Percentiles rank a stretch among this genome's conserved stretches.
These are phyloP conservation scores for Eristalinus aeneus DNA, from an alignment of 2,888 invertebrate species.

Conservation along the genomic window DNA sequence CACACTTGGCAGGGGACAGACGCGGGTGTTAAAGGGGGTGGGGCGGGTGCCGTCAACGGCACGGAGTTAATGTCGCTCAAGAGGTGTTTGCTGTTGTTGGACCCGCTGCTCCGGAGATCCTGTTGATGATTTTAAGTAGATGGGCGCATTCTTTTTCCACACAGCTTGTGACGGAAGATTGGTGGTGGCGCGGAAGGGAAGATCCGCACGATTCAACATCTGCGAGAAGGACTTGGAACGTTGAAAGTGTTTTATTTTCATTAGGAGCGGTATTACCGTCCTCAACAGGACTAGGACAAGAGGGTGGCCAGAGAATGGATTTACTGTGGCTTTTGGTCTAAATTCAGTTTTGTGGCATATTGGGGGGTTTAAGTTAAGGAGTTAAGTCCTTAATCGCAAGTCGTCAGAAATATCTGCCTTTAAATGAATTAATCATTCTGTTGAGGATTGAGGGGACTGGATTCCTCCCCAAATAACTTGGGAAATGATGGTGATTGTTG, in stretches of 20 bases:
- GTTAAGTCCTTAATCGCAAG: neutral
- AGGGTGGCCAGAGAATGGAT: neutral
- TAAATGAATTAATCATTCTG: neutral
- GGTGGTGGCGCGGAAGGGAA: neutral
- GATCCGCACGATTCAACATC: neutral
- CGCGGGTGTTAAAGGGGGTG: too few species aligned
- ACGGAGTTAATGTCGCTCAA: conserved; percentile 54
- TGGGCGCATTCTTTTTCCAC: conserved; percentile 27
- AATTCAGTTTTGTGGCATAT: neutral
- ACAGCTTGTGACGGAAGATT: conserved; percentile 1
- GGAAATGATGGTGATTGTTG: too few species aligned
- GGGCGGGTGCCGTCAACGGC: conserved; percentile 22
- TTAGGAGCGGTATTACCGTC: neutral
- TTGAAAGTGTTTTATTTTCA: neutral
- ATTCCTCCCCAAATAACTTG: too few species aligned
- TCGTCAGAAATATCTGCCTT: neutral
- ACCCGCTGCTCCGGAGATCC: conserved; percentile 9
- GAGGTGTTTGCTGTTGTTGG: conserved; percentile 15
- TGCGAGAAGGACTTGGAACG: neutral
- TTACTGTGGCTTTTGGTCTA: neutral
- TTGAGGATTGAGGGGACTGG: neutral
- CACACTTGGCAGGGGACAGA: conserved; percentile 32
- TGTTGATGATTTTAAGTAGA: conserved; percentile 27
- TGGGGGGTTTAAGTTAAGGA: neutral
- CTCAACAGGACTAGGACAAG: too few species aligned